A percentile compares a stretch with the other conserved stretches of the same genome.
Evolutionary conservation across 1,140 invertebrate species (phyloP).

Genomic region (Bombus sylvicola): DNA sequence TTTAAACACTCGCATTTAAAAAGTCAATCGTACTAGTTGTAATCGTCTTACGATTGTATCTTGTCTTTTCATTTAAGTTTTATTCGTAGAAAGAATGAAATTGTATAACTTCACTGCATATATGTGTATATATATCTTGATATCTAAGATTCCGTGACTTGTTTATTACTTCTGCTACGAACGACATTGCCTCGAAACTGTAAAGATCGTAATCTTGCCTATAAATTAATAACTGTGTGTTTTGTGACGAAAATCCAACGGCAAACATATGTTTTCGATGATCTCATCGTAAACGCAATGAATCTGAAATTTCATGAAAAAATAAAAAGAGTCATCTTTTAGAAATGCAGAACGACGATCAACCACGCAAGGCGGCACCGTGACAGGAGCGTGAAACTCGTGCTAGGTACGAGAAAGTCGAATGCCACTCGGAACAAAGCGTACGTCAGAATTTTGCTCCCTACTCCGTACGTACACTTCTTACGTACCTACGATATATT

Average conservation of each 20-base stretch:
- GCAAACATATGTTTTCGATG: background rate
- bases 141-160: background rate
- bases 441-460: conserved; percentile 51
- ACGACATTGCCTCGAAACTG: background rate
- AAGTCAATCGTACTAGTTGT: conserved; percentile 22
- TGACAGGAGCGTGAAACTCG: conserved; percentile 49
- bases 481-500: background rate
- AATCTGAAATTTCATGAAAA: background rate
- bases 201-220: background rate
- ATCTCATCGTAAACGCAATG: background rate
- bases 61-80: too few relatives aligned
- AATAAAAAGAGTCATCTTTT: conserved; percentile 8
- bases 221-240: background rate
- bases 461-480: conserved; percentile 1
- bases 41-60: conserved; percentile 34
- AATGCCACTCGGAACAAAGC: conserved; percentile 49
- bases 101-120: background rate
- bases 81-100: background rate
- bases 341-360: conserved; percentile 27
- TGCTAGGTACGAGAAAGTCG: conserved; percentile 62
- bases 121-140: background rate
- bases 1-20: background rate
- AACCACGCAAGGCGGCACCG: conserved; percentile 34
- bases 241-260: background rate
- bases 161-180: background rate